Conservation (phyloP, 2,113 vertebrate genomes). For the Crotalus horridus region DNA sequence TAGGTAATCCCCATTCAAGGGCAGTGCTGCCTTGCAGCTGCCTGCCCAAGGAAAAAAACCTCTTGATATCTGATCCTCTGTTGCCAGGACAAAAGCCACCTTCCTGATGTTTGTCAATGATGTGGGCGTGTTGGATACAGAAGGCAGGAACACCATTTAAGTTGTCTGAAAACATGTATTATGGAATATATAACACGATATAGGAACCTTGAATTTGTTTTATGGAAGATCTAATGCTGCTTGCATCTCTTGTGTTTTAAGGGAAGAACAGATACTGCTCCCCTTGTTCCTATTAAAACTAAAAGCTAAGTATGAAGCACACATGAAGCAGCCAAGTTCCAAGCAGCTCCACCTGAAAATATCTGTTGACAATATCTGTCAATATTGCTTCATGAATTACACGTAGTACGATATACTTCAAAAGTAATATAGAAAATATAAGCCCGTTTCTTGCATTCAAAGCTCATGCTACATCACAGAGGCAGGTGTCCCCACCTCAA, state of each 20-base stretch:
- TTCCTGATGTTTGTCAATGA: too few relatives aligned
- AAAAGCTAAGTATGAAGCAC: background rate
- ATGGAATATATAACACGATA: background rate
- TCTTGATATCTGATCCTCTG: background rate
- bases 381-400: background rate
- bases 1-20: constrained; percentile 14
- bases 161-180: background rate
- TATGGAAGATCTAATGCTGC: too few relatives aligned
- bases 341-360: background rate
- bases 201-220: background rate
- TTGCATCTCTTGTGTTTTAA: background rate
- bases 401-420: background rate
- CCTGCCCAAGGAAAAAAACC: background rate
- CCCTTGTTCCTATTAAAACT: background rate
- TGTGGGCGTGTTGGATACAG: background rate
- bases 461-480: background rate
- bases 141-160: background rate
- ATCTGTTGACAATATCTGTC: background rate
- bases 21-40: background rate
- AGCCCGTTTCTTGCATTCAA: background rate
- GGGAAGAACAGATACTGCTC: too few relatives aligned
- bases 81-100: background rate
- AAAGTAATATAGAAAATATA: background rate
- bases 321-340: background rate
- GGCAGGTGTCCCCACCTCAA: background rate